These are phyloP conservation scores for Arothron firmamentum DNA, from an alignment of 2,113 vertebrate species.

Conservation along the genomic window DNA sequence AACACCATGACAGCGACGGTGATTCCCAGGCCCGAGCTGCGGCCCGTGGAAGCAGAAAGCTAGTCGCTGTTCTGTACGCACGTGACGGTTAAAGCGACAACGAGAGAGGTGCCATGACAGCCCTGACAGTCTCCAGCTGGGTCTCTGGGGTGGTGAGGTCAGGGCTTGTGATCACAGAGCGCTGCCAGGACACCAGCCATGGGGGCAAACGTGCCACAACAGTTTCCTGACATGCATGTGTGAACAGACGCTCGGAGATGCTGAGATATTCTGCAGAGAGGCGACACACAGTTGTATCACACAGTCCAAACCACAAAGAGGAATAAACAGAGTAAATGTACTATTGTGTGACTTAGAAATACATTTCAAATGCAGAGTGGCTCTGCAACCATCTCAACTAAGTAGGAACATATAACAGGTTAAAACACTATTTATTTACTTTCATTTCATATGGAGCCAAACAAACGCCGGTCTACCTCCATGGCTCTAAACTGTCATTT, in stretches of 20 bases:
- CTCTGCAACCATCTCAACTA: background rate
- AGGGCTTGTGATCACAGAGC: conserved; percentile 33
- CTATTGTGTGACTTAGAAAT: background rate
- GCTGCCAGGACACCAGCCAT: conserved; percentile 30
- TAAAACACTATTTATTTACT: background rate
- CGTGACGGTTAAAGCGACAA: conserved; percentile 12
- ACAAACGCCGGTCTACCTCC: no score
- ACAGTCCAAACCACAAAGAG: background rate
- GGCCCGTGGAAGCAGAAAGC: conserved; percentile 19
- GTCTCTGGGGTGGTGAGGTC: conserved; percentile 52
- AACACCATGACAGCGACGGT: conserved; percentile 32
- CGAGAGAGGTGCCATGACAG: conserved; percentile 27
- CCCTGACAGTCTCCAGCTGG: conserved; percentile 60
- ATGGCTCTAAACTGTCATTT: no score
- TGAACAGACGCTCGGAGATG: conserved; percentile 26
- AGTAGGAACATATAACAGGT: background rate
- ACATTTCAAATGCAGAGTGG: no score
- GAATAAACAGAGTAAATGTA: conserved; percentile 1
- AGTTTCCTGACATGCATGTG: conserved; percentile 6
- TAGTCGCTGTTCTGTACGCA: conserved; percentile 54
- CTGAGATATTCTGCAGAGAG: conserved; percentile 1
- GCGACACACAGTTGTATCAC: background rate
- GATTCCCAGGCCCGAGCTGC: conserved; percentile 25
- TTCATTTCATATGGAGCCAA: background rate
- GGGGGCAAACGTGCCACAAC: conserved; percentile 21